Evolutionary conservation across 2,888 invertebrate genomes (phyloP), one percentile per base, ranked within the genome.

Genomic region (Lochmaea capreae): DNA sequence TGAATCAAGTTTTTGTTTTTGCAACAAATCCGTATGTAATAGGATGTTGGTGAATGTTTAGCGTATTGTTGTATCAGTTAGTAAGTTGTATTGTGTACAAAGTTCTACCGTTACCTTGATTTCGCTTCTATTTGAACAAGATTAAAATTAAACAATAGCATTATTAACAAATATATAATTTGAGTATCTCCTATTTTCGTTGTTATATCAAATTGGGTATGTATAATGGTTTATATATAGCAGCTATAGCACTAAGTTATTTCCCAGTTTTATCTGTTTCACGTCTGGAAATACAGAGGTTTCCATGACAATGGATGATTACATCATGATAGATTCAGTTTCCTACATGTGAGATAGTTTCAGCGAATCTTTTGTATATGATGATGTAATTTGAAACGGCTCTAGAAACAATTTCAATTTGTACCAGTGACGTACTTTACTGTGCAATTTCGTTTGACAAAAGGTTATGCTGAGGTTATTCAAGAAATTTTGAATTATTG

Each of bases 221-320:
- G 49, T 49, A n/a, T 49, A n/a, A n/a, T 49, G 8, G n/a, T n/a
- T 49, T 49, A 8, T 8, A n/a, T n/a, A 12, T 49, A n/a, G 49
- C 49, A 49, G 5, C 33, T 12, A 12, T 5, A 14, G 5, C 46
- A 54, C 9, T 54, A 18, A 54, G 54, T 54, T 52, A 52, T n/a
- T 54, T 54, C 8, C 54, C 18, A 18, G 3, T 54, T 54, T 54
- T n/a, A 54, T 54, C 52, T 52, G 5, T 52, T 54, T 16, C 18
- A 54, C 18, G 54, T 18, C 54, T 54, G 18, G 54, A 54, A 54
- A 54, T 54, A 10, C 54, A 10, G 54, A 54, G 16, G 54, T 54
- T 54, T 54, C 54, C 16, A 54, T 54, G 54, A 61, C 61, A 61
- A 61, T 61, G 33, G 39, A 14, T 61, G 61, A 61, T 61, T 61